A percentile compares a stretch with the other conserved stretches of the same genome.
Conservation (phyloP, 1,140 invertebrate genomes). For the Trypoxylus dichotomus region DNA sequence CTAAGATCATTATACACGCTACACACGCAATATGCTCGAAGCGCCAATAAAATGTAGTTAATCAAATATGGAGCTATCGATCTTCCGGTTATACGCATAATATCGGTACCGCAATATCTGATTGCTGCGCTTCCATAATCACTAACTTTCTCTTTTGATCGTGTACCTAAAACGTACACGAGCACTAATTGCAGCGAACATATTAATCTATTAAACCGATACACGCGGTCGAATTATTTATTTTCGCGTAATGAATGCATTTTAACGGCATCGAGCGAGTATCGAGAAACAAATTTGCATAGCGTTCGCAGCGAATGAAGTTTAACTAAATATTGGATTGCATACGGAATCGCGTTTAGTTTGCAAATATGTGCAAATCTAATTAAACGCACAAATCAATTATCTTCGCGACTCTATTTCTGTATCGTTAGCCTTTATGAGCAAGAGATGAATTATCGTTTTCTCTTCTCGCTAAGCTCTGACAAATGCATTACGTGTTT, state of each 20-base stretch:
- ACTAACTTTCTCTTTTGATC: too few relatives aligned
- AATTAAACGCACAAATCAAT: not conserved
- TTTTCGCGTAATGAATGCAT: not conserved
- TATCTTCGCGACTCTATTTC: not conserved
- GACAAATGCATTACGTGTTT: too few relatives aligned
- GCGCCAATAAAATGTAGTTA: too few relatives aligned
- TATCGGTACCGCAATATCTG: too few relatives aligned
- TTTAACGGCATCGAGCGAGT: not conserved
- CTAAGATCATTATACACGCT: too few relatives aligned
- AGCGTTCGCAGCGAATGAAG: not conserved
- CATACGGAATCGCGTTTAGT: not conserved
- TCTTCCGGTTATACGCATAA: too few relatives aligned
- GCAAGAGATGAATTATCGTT: too few relatives aligned
- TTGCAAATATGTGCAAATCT: conserved; percentile 7
- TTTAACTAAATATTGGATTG: not conserved
- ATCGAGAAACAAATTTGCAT: not conserved
- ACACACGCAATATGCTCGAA: too few relatives aligned
- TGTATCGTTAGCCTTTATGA: too few relatives aligned
- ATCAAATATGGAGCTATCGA: too few relatives aligned
- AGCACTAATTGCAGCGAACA: not conserved
- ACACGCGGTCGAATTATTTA: not conserved
- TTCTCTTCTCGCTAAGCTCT: too few relatives aligned
- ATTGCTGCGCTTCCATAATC: too few relatives aligned
- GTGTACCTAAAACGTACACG: not conserved
- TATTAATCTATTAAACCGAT: not conserved